Conservation (phyloP, 2,888 invertebrate species). For the Zele albiditarsus region DNA sequence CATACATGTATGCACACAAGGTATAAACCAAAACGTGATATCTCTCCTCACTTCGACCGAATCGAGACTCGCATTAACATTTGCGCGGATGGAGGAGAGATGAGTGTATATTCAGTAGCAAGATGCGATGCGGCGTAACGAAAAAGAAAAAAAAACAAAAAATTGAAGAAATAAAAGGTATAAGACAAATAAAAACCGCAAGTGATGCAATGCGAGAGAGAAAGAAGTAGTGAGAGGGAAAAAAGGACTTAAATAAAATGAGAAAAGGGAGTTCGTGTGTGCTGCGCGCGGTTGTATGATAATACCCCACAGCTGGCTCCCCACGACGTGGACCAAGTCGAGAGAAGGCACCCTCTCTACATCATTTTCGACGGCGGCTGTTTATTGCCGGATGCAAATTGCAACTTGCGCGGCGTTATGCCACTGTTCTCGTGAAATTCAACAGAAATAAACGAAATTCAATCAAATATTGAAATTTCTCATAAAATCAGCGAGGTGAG, state of each 20-base stretch:
- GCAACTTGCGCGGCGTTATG: conserved; percentile 55
- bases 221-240: conserved; percentile 23
- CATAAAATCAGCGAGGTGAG: no score
- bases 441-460: not conserved
- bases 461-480: not conserved
- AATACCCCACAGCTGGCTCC: conserved; percentile 53
- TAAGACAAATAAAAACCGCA: conserved; percentile 6
- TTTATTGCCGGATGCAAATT: conserved; percentile 65
- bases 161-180: not conserved
- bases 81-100: conserved; percentile 28
- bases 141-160: not conserved
- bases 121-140: conserved; percentile 42
- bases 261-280: conserved; percentile 17
- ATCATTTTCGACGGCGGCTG: conserved; percentile 64
- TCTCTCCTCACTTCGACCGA: conserved; percentile 17
- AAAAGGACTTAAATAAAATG: conserved; percentile 31
- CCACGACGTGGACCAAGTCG: conserved; percentile 42
- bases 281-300: conserved; percentile 47
- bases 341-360: conserved; percentile 52
- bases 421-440: conserved; percentile 43
- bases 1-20: not conserved
- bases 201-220: conserved; percentile 6
- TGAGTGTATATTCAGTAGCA: conserved; percentile 10
- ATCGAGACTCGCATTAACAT: conserved; percentile 32
- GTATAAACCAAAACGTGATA: not conserved